These are phyloP conservation scores for Rhimphoctona megacephalus DNA, from an alignment of 2,888 invertebrate genomes.

Conservation along the genomic window DNA sequence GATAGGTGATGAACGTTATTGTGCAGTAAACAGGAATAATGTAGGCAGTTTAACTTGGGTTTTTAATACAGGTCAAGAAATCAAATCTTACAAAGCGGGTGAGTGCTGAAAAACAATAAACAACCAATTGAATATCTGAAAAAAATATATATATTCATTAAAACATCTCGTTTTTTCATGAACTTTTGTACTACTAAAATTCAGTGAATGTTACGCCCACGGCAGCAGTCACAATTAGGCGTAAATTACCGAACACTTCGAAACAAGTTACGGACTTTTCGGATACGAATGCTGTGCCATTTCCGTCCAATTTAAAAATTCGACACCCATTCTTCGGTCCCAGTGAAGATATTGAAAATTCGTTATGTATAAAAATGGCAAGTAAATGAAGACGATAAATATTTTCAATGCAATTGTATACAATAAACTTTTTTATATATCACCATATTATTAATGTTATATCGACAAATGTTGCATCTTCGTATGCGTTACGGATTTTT, in stretches of 20 bases:
- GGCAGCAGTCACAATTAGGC: conserved; percentile 73
- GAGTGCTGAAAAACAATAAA: conserved; percentile 29
- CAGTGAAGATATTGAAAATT: conserved; percentile 36
- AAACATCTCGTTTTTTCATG: not conserved
- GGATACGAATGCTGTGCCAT: conserved; percentile 71
- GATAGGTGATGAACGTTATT: conserved; percentile 73
- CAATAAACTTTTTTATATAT: not conserved
- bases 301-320: conserved; percentile 76
- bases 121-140: not conserved
- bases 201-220: conserved; percentile 76
- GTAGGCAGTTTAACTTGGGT: conserved; percentile 74
- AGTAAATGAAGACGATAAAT: not conserved
- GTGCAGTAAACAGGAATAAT: conserved; percentile 62
- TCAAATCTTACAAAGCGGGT: conserved; percentile 74
- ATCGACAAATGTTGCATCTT: not conserved
- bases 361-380: not conserved
- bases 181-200: not conserved
- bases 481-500: not conserved
- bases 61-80: conserved; percentile 70
- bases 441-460: not conserved
- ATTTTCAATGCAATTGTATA: not conserved
- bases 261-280: conserved; percentile 65
- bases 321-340: conserved; percentile 77
- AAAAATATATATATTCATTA: not conserved
- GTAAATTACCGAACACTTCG: conserved; percentile 69